Evolutionary conservation across 35 echinoderm and acorn worm genomes (phyloP).

Genomic region (Ophiothrix spiculata): DNA sequence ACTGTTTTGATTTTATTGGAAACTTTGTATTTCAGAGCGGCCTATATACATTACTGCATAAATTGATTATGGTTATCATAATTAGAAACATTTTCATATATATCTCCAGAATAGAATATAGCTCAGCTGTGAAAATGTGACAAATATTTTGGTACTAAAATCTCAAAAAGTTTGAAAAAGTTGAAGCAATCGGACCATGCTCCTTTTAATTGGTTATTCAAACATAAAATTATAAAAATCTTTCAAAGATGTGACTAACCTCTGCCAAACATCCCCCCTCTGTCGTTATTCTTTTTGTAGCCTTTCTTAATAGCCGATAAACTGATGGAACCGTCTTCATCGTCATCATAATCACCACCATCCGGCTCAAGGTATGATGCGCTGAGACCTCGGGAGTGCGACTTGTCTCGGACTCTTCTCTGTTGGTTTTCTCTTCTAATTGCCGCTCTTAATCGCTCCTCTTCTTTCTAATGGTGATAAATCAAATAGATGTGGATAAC

Average conservation of each 20-base stretch:
- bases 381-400: constrained; percentile 72
- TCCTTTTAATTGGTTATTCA: too few species aligned
- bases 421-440: constrained; percentile 87
- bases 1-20: too few species aligned
- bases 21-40: too few species aligned
- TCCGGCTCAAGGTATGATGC: constrained; percentile 88
- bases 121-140: neutral
- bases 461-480: too few species aligned
- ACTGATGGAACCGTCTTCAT: constrained; percentile 78
- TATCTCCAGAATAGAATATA: too few species aligned
- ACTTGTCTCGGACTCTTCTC: constrained; percentile 73
- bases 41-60: too few species aligned
- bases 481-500: too few species aligned
- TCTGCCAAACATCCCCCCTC: neutral
- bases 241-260: constrained; percentile 2
- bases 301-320: constrained; percentile 91
- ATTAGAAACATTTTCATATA: too few species aligned
- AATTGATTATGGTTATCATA: too few species aligned
- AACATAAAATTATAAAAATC: neutral
- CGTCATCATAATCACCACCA: constrained; percentile 74
- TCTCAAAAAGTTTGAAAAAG: too few species aligned
- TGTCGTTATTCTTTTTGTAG: constrained; percentile 57
- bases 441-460: constrained; percentile 71
- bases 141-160: too few species aligned
- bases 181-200: too few species aligned